phyloP scores from a whole-genome alignment of 2,797 vertebrate genomes.

The Coregonus suidteri region DNA sequence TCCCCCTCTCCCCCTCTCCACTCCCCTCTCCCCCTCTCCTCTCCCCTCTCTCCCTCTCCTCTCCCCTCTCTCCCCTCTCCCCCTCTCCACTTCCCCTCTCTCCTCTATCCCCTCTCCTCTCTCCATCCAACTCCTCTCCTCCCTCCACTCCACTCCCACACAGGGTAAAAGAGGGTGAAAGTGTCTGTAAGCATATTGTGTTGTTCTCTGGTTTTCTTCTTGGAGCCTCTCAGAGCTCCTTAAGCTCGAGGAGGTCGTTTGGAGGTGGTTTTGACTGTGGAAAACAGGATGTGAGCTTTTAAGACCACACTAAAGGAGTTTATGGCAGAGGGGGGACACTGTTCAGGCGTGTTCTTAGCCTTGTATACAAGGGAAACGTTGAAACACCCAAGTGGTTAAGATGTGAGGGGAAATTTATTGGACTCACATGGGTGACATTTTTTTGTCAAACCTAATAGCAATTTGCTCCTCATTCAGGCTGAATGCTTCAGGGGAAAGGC shows the following conservation, averaged over 20 bases:
- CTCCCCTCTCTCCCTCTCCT: no score
- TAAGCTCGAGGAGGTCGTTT: conserved; percentile 50
- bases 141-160: conserved; percentile 6
- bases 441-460: conserved; percentile 55
- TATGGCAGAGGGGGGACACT: conserved; percentile 62
- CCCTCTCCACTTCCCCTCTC: no score
- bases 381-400: conserved; percentile 55
- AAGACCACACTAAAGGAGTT: conserved; percentile 65
- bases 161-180: conserved; percentile 35
- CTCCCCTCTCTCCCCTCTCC: no score
- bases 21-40: no score
- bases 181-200: conserved; percentile 31
- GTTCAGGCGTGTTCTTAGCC: conserved; percentile 65
- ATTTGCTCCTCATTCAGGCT: conserved; percentile 43
- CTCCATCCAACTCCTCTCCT: no score
- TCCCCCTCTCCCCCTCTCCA: no score
- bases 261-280: conserved; percentile 42
- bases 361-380: conserved; percentile 65
- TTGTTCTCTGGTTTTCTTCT: conserved; percentile 14
- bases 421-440: conserved; percentile 63
- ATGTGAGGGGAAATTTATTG: conserved; percentile 60
- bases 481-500: conserved; percentile 15
- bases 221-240: conserved; percentile 34
- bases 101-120: no score
- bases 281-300: conserved; percentile 73